These are phyloP conservation scores for Mesembrinibis cayennensis DNA, from an alignment of 2,113 vertebrate species.

Conservation along the genomic window DNA sequence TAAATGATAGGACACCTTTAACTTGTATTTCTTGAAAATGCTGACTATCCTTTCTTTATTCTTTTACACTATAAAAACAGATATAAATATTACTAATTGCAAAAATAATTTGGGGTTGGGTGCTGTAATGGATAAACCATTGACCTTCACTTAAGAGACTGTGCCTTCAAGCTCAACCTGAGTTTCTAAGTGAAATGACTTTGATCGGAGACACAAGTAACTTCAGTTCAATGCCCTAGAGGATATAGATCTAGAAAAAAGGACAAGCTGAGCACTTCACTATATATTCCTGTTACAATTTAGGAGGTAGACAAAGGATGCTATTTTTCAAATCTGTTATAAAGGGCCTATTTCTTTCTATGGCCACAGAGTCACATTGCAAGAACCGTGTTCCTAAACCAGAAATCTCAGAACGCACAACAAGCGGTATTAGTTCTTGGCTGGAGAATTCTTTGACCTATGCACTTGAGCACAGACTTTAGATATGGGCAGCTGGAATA, in stretches of 20 bases:
- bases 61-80: slow-evolving; percentile 76
- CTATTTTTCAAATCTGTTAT: slow-evolving; percentile 33
- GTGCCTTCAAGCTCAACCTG: slow-evolving; percentile 64
- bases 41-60: slow-evolving; percentile 72
- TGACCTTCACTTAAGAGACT: slow-evolving; percentile 70
- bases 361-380: slow-evolving; percentile 17
- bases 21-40: slow-evolving; percentile 78
- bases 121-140: slow-evolving; percentile 69
- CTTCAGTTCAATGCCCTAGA: slow-evolving; percentile 67
- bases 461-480: slow-evolving; percentile 47
- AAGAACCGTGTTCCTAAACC: slow-evolving; percentile 26
- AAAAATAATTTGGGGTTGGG: slow-evolving; percentile 68
- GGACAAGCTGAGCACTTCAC: slow-evolving; percentile 21
- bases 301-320: slow-evolving; percentile 24
- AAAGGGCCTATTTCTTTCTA: slow-evolving; percentile 26
- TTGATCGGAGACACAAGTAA: slow-evolving; percentile 68
- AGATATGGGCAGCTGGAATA: slow-evolving; percentile 17
- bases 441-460: slow-evolving; percentile 42
- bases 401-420: slow-evolving; percentile 17
- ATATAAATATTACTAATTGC: slow-evolving; percentile 76
- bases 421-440: slow-evolving; percentile 42
- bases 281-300: slow-evolving; percentile 32
- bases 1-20: slow-evolving; percentile 78
- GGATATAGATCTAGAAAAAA: slow-evolving; percentile 58
- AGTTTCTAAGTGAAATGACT: slow-evolving; percentile 65